Base-by-base conservation (phyloP, 2,113 vertebrate species). In the Procavia capensis region DNA sequence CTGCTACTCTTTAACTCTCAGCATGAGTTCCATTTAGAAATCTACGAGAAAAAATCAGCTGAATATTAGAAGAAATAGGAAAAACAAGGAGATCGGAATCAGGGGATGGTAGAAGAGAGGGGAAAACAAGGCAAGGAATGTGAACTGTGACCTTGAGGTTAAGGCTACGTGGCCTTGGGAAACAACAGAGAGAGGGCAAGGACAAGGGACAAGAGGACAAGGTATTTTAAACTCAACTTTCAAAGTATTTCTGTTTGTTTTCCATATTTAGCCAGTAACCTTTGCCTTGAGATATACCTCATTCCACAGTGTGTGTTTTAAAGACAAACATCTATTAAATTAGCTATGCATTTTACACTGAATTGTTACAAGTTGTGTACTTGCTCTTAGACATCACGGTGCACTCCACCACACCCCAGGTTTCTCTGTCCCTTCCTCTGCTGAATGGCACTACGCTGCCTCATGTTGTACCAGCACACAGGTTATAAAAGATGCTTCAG, bases 381-480 rank as follows among this genome's bases (percentile, higher is more conserved):
- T 4, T 20, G 68, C 43, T 41, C 22, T 29, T 3, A 57, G 50
- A 84, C 39, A 45, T 25, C 5, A 72, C 59, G 17, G 14, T 47
- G n/a, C 2, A 50, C 5, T 29, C 34, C 1, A 3, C 0, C 41
- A 79, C 70, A 75, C 39, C 63, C 43, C 22, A 59, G 68, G 25
- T 16, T 41, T n/a, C 78, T 79, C 59, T 74, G 43, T 64, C 64
- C 29, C 13, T 39, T 45, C 24, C 20, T 94, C 79, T 16, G 3
- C 22, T 4, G 16, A 80, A 34, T 5, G n/a, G 68, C 1, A 6
- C 7, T 1, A 2, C 0, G 29, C 39, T 24, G 20, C 39, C 13
- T 45, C 9, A 2, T 20, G 9, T 19, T 19, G 20, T 6, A 6
- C 11, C 34, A 43, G 74, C 10, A 25, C 9, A n/a, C 22, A 39